Conservation (phyloP, 2,113 vertebrate species). For the Lichenostomus cassidix region DNA sequence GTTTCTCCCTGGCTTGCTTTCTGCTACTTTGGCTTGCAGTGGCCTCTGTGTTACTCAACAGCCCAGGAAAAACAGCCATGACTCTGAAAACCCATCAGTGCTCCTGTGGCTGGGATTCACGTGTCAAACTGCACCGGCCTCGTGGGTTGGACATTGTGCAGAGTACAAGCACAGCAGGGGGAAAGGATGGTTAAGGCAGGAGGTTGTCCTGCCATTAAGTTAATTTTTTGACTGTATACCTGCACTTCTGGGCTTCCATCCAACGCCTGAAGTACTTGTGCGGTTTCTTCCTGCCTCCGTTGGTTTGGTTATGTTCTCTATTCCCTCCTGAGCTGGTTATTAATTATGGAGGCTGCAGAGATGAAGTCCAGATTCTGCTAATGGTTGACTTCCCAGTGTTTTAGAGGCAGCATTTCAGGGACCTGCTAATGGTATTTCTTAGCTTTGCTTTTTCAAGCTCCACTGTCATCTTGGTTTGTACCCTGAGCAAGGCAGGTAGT, state of each 20-base stretch:
- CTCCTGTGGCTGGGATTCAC: not conserved
- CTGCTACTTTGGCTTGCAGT: not conserved
- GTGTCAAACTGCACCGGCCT: not conserved
- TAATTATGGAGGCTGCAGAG: slow-evolving; percentile 49
- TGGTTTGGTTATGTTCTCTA: not conserved
- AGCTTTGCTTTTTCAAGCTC: not conserved
- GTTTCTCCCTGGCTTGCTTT: not conserved
- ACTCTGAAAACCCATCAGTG: not conserved
- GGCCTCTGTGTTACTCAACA: not conserved
- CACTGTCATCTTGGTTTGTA: not conserved
- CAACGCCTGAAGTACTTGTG: slow-evolving; percentile 1
- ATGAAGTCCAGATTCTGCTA: slow-evolving; percentile 25
- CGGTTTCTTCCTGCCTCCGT: not conserved
- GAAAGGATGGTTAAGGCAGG: not conserved
- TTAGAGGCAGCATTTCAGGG: not conserved
- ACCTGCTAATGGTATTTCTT: slow-evolving; percentile 2
- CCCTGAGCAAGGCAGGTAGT: not conserved
- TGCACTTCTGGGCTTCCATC: slow-evolving; percentile 26
- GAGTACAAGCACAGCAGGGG: not conserved
- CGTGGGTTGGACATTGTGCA: not conserved
- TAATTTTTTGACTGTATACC: slow-evolving; percentile 27
- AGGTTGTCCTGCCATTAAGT: slow-evolving; percentile 3
- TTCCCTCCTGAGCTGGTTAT: slow-evolving; percentile 46
- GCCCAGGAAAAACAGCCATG: not conserved
- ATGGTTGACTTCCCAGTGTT: not conserved